A percentile compares a stretch with the other conserved stretches of the same genome.
Conservation (phyloP, 2,888 invertebrate genomes). For the Hypena proboscidalis region DNA sequence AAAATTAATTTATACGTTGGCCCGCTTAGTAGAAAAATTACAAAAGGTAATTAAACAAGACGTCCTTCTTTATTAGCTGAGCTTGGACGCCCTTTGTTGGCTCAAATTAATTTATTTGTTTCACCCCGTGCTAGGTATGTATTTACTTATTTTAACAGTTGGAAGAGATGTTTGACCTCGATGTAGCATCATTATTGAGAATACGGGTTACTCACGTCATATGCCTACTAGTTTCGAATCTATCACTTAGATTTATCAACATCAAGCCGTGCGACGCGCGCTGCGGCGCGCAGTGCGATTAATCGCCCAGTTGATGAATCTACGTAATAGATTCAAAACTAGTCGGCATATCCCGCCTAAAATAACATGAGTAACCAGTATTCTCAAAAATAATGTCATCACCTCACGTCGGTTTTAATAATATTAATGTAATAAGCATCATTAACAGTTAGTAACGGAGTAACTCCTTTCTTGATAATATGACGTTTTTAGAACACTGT, state of each 20-base stretch:
- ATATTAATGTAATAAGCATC: constrained; percentile 15
- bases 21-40: constrained; percentile 76
- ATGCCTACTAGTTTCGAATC: too few relatives aligned
- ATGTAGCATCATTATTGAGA: too few relatives aligned
- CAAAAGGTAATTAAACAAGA: constrained; percentile 80
- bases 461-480: background rate
- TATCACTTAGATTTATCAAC: too few relatives aligned
- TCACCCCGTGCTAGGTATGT: constrained; percentile 45
- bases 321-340: too few relatives aligned
- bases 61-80: constrained; percentile 78
- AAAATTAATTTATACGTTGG: constrained; percentile 76
- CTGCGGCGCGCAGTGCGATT: too few relatives aligned
- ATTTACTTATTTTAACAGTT: constrained; percentile 41
- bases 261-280: too few relatives aligned
- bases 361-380: too few relatives aligned
- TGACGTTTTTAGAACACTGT: background rate
- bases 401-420: too few relatives aligned
- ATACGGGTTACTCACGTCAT: too few relatives aligned
- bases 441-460: constrained; percentile 6
- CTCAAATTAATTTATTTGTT: constrained; percentile 72
- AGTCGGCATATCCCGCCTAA: too few relatives aligned
- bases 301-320: too few relatives aligned
- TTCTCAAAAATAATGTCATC: too few relatives aligned
- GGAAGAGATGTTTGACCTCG: constrained; percentile 27
- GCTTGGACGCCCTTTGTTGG: constrained; percentile 70